Base-by-base conservation (phyloP, 92 coral and sea anemone species). In the Phymanthus crucifer region DNA sequence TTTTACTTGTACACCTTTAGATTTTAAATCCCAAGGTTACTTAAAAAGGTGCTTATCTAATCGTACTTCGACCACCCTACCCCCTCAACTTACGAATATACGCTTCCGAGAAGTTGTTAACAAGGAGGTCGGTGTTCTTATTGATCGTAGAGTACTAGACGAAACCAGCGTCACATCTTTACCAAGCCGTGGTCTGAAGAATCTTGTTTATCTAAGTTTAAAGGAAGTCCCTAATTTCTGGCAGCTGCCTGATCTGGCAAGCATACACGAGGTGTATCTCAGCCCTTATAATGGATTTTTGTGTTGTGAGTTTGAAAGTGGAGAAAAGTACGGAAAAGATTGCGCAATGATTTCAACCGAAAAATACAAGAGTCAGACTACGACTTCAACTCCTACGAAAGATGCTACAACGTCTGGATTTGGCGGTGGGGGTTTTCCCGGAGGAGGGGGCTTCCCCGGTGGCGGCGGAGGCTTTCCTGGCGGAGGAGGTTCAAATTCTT, bases 281-380 rank as follows among this genome's bases (percentile, higher is more conserved):
- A 86, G 89, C 67, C 73, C 92, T 33, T 92, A 91, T 76, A 93
- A 91, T 77, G 86, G 98, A 1, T 93, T 93, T 40, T 83, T 96
- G 13, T 96, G 99, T 77, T 96, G 99, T 40, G 91, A 94, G 23
- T 87, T 93, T 61, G 68, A 61, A 61, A 61, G 32, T 24, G 68
- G 34, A 75, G 29, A 79, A 40, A 65, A 72, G 75, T 46, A 64
- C 61, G 32, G 45, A 67, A 70, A 50, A 40, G 54, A 81, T 74
- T 36, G 73, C 32, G 23, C 72, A 7, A 54, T 45, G n/a, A 45
- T 17, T 56, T 27, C 35, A 3, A 67, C 26, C 1, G 81, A 65
- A 16, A 17, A 32, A 35, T 31, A 40, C 27, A 19, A 11, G 2
- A 34, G 35, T 61, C 68, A 27, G 54, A 43, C 84, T 23, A 38